A percentile compares a stretch with the other conserved stretches of the same genome.
Conservation (phyloP, 2,113 vertebrate genomes). For the Callithrix jacchus region DNA sequence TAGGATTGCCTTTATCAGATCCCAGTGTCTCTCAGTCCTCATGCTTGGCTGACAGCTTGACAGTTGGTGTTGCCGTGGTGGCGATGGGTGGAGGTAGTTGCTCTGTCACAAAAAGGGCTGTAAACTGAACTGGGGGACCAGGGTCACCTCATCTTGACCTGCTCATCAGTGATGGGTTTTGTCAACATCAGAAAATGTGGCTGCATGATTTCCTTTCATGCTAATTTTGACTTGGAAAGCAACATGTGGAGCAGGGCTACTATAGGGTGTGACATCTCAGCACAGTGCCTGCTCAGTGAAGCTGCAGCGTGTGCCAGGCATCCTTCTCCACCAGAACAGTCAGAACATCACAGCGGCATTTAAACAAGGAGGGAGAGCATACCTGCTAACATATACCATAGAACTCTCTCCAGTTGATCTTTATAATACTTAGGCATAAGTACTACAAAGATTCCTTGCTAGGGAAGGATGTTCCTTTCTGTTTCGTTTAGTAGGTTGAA, state of each 20-base stretch:
- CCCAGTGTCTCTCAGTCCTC: conserved; percentile 53
- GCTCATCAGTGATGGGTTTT: conserved; percentile 55
- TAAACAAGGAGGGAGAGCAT: accelerated
- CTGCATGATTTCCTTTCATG: conserved; percentile 67
- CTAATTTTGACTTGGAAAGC: conserved; percentile 48
- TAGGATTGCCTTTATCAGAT: conserved; percentile 78
- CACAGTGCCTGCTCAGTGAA: neutral
- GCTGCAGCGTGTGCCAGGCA: neutral
- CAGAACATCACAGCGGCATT: neutral
- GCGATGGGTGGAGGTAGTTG: conserved; percentile 75
- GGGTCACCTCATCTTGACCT: conserved; percentile 78
- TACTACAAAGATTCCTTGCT: neutral
- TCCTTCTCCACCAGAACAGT: neutral
- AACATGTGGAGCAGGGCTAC: neutral
- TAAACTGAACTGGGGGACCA: conserved; percentile 68
- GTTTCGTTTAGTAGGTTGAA: conserved; percentile 2
- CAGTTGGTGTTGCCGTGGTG: conserved; percentile 57
- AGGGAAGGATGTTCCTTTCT: neutral
- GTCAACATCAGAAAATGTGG: conserved; percentile 43
- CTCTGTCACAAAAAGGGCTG: conserved; percentile 66
- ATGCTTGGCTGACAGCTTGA: conserved; percentile 74
- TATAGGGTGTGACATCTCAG: accelerated
- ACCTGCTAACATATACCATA: neutral
- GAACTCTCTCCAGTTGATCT: neutral
- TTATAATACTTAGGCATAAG: neutral